Conservation (phyloP, 2,888 invertebrate species). For the Protonemura montana region DNA sequence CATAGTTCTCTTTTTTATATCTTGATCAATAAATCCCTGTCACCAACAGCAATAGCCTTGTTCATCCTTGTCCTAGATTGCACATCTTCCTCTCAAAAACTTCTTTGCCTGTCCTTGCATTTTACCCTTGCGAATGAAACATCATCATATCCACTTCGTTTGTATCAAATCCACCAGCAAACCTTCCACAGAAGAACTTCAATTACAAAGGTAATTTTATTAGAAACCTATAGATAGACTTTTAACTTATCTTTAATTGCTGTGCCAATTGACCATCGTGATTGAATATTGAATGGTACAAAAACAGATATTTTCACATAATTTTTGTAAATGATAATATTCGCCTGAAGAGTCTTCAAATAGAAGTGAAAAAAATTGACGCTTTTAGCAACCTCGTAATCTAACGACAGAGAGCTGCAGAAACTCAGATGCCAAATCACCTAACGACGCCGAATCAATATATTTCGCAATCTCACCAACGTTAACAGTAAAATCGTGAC, state of each 20-base stretch:
- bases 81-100: conserved; percentile 2
- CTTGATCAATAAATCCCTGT: conserved; percentile 24
- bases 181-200: too few relatives aligned
- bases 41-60: not conserved
- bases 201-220: too few relatives aligned
- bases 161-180: too few relatives aligned
- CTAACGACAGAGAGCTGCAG: not conserved
- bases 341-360: not conserved
- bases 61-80: conserved; percentile 25
- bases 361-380: not conserved
- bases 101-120: not conserved
- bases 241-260: too few relatives aligned
- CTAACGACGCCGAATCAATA: not conserved
- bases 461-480: not conserved
- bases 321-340: too few relatives aligned
- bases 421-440: not conserved
- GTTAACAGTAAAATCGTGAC: not conserved
- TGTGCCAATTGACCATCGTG: too few relatives aligned
- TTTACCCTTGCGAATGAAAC: not conserved
- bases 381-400: not conserved
- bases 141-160: too few relatives aligned
- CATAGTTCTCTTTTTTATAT: not conserved
- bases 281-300: too few relatives aligned
- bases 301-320: too few relatives aligned
- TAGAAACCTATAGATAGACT: too few relatives aligned